Evolutionary conservation across 2,113 vertebrate genomes (phyloP).

Genomic region (Eidolon helvum): DNA sequence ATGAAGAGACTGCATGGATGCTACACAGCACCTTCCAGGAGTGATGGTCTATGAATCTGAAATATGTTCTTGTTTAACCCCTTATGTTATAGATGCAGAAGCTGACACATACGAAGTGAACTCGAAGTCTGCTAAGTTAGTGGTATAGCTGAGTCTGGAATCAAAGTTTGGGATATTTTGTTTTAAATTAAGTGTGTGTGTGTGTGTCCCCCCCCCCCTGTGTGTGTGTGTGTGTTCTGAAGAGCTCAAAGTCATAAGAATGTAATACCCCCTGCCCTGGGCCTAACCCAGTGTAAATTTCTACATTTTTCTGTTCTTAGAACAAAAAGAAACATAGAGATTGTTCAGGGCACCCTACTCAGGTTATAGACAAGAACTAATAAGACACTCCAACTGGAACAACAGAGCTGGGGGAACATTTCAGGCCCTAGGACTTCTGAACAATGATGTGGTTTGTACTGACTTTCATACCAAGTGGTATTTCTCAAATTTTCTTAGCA

Average conservation of each 20-base stretch:
- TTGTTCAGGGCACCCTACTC: not conserved
- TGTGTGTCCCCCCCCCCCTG: no score
- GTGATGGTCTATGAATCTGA: not conserved
- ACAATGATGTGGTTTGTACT: not conserved
- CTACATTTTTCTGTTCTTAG: not conserved
- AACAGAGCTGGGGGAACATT: not conserved
- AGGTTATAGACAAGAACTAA: not conserved
- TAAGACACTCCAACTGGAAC: not conserved
- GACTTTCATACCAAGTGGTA: not conserved
- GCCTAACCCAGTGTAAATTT: not conserved
- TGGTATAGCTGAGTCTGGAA: not conserved
- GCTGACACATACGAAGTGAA: not conserved
- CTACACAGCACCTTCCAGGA: not conserved
- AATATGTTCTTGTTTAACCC: not conserved
- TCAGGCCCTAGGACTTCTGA: not conserved
- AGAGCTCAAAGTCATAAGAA: not conserved
- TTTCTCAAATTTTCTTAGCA: constrained; percentile 35
- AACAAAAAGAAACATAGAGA: not conserved
- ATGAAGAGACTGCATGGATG: not conserved
- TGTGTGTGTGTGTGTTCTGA: not conserved
- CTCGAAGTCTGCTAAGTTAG: not conserved
- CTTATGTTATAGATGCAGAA: not conserved
- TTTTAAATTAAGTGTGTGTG: not conserved
- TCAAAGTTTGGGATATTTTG: not conserved
- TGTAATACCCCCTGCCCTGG: not conserved